Conservation (phyloP, 2,113 vertebrate species). For the Upupa epops region DNA sequence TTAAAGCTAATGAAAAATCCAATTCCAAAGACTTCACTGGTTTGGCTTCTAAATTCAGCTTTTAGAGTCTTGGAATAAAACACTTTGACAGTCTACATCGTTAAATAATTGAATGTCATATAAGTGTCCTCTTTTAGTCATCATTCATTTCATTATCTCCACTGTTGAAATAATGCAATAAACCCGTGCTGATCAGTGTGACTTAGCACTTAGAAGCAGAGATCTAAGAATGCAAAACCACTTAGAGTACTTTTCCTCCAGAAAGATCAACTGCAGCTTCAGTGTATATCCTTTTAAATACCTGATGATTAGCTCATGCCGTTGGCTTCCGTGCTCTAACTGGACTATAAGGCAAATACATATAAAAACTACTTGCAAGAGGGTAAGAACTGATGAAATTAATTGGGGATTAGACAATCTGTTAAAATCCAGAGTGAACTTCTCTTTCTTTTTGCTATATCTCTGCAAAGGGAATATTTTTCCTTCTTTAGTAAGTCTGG, state of each 20-base stretch:
- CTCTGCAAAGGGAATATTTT: background rate
- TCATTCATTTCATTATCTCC: slow-evolving; percentile 45
- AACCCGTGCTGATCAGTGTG: slow-evolving; percentile 18
- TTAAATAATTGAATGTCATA: slow-evolving; percentile 55
- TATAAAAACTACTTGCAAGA: background rate
- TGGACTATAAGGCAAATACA: background rate
- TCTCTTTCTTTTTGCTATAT: background rate
- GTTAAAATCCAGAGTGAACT: background rate
- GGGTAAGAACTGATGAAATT: background rate
- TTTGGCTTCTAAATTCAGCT: slow-evolving; percentile 1
- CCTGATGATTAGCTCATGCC: background rate
- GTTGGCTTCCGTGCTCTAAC: background rate
- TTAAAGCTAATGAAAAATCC: slow-evolving; percentile 42
- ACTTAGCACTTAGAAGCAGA: slow-evolving; percentile 11
- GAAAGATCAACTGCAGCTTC: background rate
- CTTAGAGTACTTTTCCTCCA: background rate
- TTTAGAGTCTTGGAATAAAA: slow-evolving; percentile 37
- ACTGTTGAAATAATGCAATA: slow-evolving; percentile 30
- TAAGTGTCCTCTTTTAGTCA: slow-evolving; percentile 40
- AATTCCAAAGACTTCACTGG: background rate
- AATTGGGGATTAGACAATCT: background rate
- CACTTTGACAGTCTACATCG: slow-evolving; percentile 10
- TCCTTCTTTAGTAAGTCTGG: background rate
- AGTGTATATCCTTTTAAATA: background rate
- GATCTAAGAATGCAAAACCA: background rate